A percentile compares a stretch with the other conserved stretches of the same genome.
Evolutionary conservation across 2,888 invertebrate species (phyloP).

Genomic region (Cenopis cana): DNA sequence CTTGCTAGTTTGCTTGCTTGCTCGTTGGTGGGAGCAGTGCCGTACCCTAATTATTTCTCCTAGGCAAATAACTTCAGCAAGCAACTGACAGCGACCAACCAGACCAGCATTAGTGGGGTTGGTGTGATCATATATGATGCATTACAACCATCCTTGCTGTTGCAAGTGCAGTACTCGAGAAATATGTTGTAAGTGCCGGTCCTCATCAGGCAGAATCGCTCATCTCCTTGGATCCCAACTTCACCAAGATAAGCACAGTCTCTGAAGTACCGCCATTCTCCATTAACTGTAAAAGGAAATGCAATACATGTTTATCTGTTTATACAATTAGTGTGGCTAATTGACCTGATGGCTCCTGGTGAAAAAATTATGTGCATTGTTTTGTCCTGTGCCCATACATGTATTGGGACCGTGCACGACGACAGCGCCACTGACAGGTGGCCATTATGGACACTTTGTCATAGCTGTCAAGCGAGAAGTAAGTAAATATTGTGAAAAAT

Average conservation of each 20-base stretch:
- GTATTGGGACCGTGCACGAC: no score
- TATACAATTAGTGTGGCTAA: not conserved
- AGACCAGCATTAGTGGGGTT: slow-evolving; percentile 57
- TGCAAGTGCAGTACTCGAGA: slow-evolving; percentile 96
- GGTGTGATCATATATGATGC: slow-evolving; percentile 78
- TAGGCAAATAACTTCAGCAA: slow-evolving; percentile 44
- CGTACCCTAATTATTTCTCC: slow-evolving; percentile 16
- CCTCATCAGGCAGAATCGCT: slow-evolving; percentile 95
- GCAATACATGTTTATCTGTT: not conserved
- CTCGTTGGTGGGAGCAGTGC: no score
- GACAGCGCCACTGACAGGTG: no score
- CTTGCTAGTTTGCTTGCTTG: no score
- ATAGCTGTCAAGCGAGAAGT: no score
- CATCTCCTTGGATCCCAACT: slow-evolving; percentile 95
- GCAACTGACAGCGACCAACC: slow-evolving; percentile 45
- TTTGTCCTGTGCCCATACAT: no score
- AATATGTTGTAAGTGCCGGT: slow-evolving; percentile 97
- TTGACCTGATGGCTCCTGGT: no score
- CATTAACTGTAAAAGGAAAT: slow-evolving; percentile 87
- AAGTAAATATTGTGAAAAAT: no score
- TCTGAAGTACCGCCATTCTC: slow-evolving; percentile 94
- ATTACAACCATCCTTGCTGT: slow-evolving; percentile 97
- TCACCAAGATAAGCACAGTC: slow-evolving; percentile 96
- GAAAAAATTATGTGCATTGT: no score
- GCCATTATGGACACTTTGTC: no score